Conservation (phyloP, 35 echinoderm and acorn worm species). For the Strongylocentrotus purpuratus region DNA sequence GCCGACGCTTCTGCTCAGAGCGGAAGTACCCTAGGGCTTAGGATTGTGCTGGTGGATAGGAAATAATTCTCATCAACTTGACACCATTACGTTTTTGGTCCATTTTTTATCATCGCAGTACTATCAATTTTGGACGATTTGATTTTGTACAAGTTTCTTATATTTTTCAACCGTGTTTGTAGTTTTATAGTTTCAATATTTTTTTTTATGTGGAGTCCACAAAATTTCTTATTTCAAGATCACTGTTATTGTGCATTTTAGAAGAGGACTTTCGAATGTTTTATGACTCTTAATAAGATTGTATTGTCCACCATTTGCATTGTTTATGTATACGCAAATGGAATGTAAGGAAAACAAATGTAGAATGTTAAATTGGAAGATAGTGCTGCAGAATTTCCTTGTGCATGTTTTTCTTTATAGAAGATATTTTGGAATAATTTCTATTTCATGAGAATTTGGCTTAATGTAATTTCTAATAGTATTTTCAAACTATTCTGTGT, state of each 20-base stretch:
- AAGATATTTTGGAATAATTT: no score
- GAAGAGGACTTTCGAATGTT: neutral
- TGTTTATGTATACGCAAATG: no score
- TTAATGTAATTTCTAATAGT: no score
- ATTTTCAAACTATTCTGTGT: no score
- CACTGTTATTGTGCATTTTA: neutral
- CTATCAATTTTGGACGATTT: neutral
- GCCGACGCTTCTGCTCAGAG: no score
- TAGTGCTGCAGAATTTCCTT: no score
- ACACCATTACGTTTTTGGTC: neutral
- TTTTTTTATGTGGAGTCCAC: neutral
- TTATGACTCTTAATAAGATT: neutral
- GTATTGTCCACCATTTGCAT: no score
- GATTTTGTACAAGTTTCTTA: neutral
- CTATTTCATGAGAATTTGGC: no score
- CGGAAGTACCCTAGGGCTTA: no score
- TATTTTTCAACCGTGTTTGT: neutral
- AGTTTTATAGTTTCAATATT: neutral
- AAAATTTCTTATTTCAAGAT: neutral
- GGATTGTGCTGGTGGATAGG: no score
- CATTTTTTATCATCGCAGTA: constrained; percentile 10
- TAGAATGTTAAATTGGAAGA: neutral
- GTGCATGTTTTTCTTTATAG: no score
- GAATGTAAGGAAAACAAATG: neutral
- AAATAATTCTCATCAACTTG: no score